Base-by-base conservation (phyloP, 2,113 vertebrate genomes). In the Scortum barcoo region DNA sequence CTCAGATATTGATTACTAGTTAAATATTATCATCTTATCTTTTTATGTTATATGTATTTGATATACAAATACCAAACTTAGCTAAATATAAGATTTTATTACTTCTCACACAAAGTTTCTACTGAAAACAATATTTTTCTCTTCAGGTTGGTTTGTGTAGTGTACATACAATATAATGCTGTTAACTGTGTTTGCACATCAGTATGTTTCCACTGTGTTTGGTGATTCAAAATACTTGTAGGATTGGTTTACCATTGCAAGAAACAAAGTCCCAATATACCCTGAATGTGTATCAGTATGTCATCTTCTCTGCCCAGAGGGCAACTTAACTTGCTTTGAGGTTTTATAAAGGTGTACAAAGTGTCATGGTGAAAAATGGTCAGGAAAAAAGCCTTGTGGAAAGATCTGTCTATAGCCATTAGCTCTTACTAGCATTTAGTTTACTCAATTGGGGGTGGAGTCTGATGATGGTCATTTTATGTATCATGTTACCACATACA, bases 261-360 rank as follows among this genome's bases (percentile, higher is more conserved):
- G 38, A 77, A 54, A 62, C 3, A 40, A 40, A 66, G 36, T 54
- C 3, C 19, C 3, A 69, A 28, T 62, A 46, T 26, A 10, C 42
- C 11, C 33, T 58, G 10, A 66, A 24, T 26, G 28, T n/a, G 38
- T 66, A 57, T 40, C 26, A 54, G 36, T 2, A 20, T 70, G 56
- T 53, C 3, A 44, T 75, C 28, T 48, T 61, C 28, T 48, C 40
- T 80, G 20, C 44, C 17, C 17, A 24, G 13, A n/a, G 56, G 24
- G n/a, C 30, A 78, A 46, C 5, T 60, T 4, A 66, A 72, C 17
- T 53, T 42, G 30, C 44, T 80, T 70, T 81, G 36, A 44, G 53
- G 28, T 26, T 77, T 24, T 26, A 62, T 7, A 3, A 33, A 73
- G 14, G 36, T 38, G 20, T 48, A 54, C 30, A 50, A 20, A 26